These are phyloP conservation scores for Sylvilagus bachmani DNA, from an alignment of 2,113 vertebrate genomes.

Conservation along the genomic window DNA sequence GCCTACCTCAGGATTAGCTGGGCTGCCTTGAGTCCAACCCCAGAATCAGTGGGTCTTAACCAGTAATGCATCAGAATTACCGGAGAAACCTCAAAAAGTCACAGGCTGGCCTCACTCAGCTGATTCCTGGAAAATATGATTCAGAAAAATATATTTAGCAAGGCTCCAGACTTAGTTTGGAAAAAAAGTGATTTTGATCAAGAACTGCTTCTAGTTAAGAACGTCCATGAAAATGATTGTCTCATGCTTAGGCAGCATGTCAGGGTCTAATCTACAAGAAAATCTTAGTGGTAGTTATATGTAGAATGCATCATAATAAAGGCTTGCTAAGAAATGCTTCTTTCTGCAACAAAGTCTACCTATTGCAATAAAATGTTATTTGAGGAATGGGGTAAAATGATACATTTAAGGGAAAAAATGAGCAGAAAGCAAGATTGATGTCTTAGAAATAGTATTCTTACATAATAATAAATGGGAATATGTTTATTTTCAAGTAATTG, in stretches of 20 bases:
- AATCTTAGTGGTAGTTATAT: constrained; percentile 7
- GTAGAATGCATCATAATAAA: not conserved
- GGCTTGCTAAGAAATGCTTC: not conserved
- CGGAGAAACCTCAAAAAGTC: constrained; percentile 20
- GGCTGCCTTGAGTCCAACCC: not conserved
- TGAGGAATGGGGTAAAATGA: constrained; percentile 7
- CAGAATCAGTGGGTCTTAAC: not conserved
- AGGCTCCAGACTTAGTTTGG: constrained; percentile 14
- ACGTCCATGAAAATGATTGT: not conserved
- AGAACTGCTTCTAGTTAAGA: constrained; percentile 40
- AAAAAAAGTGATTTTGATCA: constrained; percentile 52
- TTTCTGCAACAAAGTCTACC: not conserved
- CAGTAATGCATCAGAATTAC: not conserved
- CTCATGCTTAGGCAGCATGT: not conserved
- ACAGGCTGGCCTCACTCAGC: not conserved
- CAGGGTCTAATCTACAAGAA: not conserved
- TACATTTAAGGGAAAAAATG: not conserved
- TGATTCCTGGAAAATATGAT: not conserved
- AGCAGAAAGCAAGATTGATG: constrained; percentile 42
- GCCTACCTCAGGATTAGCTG: not conserved
- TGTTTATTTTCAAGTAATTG: constrained; percentile 41
- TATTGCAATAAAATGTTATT: constrained; percentile 20
- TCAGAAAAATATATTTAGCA: constrained; percentile 32
- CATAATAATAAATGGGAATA: not conserved
- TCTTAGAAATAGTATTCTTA: constrained; percentile 6